These are phyloP conservation scores for Epinephelus fuscoguttatus DNA, from an alignment of 2,113 vertebrate species.

Conservation along the genomic window DNA sequence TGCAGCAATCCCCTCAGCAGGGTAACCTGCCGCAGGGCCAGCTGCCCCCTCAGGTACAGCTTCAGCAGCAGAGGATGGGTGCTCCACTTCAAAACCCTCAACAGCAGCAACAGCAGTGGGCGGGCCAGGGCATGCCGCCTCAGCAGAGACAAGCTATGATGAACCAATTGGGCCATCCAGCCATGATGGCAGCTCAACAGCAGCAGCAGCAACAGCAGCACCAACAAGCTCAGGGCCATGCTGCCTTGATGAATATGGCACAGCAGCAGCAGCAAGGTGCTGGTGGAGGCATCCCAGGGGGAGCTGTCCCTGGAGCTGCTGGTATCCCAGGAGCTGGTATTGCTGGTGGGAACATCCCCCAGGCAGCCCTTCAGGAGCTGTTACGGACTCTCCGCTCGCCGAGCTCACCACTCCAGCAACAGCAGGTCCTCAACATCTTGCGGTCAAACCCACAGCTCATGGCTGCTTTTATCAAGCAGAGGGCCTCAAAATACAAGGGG, in stretches of 20 bases:
- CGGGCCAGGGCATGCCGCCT: slow-evolving; percentile 76
- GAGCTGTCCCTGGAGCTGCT: slow-evolving; percentile 34
- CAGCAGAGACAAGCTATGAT: slow-evolving; percentile 92
- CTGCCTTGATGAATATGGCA: slow-evolving; percentile 11
- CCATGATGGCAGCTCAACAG: slow-evolving; percentile 82
- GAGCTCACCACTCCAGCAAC: slow-evolving; percentile 82
- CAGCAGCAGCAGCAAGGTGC: slow-evolving; percentile 13
- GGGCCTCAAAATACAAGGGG: slow-evolving; percentile 92
- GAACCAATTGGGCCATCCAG: slow-evolving; percentile 90
- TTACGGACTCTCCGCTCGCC: slow-evolving; percentile 83
- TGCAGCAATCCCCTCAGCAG: slow-evolving; percentile 78
- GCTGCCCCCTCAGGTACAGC: slow-evolving; percentile 76
- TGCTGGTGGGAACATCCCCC: slow-evolving; percentile 82
- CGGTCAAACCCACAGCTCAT: slow-evolving; percentile 96
- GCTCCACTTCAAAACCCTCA: slow-evolving; percentile 80
- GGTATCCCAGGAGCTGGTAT: slow-evolving; percentile 60
- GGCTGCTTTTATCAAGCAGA: slow-evolving; percentile 97
- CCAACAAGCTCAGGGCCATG: slow-evolving; percentile 18
- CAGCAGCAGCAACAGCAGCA: slow-evolving; percentile 85
- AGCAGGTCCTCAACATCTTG: slow-evolving; percentile 90
- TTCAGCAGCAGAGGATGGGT: slow-evolving; percentile 88
- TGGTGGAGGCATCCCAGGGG: slow-evolving; percentile 56
- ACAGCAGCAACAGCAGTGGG: slow-evolving; percentile 83
- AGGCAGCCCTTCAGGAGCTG: slow-evolving; percentile 87
- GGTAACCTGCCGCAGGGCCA: slow-evolving; percentile 70